A percentile compares a stretch with the other conserved stretches of the same genome.
Evolutionary conservation across 2,888 invertebrate genomes (phyloP).

Genomic region (Blastobasis lacticolella): DNA sequence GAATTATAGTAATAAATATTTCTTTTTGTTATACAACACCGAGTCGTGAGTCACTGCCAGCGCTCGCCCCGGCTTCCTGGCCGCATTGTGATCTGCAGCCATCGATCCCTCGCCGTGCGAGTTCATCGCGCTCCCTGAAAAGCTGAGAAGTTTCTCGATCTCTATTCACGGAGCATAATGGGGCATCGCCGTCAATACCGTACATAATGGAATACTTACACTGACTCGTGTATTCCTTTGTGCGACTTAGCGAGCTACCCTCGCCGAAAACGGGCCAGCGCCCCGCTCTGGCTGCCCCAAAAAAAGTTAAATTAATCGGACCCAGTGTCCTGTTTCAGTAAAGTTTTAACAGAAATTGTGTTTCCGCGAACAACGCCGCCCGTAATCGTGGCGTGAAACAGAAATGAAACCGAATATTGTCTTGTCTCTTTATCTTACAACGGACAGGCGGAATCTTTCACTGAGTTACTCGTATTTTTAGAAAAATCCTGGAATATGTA

Average conservation of each 20-base stretch:
- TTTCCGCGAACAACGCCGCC: conserved; percentile 22
- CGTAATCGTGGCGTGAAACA: not conserved
- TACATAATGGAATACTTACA: no score
- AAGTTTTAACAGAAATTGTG: conserved; percentile 48
- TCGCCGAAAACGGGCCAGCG: conserved; percentile 1
- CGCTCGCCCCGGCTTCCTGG: not conserved
- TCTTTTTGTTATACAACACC: not conserved
- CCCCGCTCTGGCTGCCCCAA: conserved; percentile 9
- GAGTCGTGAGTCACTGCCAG: not conserved
- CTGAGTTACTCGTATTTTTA: no score
- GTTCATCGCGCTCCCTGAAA: no score
- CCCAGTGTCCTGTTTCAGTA: conserved; percentile 24
- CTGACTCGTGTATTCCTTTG: no score
- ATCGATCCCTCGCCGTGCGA: no score
- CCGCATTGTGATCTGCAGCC: not conserved
- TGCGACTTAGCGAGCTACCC: no score
- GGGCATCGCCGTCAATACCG: no score
- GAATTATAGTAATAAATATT: not conserved
- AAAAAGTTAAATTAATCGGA: conserved; percentile 51
- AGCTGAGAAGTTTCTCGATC: not conserved
- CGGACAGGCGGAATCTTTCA: no score
- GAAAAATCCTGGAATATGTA: no score
- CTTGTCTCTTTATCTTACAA: not conserved
- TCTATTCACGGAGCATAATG: conserved; percentile 2
- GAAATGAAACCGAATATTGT: not conserved